phyloP scores from a whole-genome alignment of 2,113 vertebrate species.

The Rhinopomastus cyanomelas region DNA sequence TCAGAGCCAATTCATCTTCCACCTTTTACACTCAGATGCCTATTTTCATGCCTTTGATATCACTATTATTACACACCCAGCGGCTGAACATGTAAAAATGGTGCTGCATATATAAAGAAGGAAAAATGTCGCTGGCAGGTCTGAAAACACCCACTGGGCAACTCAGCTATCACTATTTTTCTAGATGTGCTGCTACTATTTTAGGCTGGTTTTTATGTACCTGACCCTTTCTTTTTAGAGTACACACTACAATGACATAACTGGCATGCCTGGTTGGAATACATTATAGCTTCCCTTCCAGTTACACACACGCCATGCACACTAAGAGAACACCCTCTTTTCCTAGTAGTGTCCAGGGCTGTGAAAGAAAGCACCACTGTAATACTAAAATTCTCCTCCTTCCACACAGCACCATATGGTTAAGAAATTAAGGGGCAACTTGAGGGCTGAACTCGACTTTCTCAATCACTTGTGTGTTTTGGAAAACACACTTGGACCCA shows the following conservation, averaged over 20 bases:
- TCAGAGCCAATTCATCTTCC: neutral
- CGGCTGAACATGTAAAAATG: neutral
- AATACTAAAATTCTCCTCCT: neutral
- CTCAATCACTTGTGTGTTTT: neutral
- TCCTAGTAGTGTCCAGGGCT: neutral
- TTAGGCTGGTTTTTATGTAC: neutral
- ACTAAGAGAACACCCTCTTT: neutral
- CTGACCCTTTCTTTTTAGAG: neutral
- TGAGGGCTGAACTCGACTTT: neutral
- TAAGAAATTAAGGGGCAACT: neutral
- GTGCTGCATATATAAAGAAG: fast-evolving
- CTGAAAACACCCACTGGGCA: neutral
- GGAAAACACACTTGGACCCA: neutral
- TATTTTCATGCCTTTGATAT: neutral
- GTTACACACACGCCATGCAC: fast-evolving
- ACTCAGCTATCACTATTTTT: neutral
- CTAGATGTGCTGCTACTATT: neutral
- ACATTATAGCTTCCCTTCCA: neutral
- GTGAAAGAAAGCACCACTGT: neutral
- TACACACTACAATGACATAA: neutral
- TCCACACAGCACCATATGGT: neutral
- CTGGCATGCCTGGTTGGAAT: neutral
- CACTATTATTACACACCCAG: neutral
- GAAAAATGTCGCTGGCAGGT: neutral
- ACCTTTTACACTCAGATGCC: neutral